These are phyloP conservation scores for Drosophila robusta DNA, from an alignment of 2,888 invertebrate species.

Conservation along the genomic window DNA sequence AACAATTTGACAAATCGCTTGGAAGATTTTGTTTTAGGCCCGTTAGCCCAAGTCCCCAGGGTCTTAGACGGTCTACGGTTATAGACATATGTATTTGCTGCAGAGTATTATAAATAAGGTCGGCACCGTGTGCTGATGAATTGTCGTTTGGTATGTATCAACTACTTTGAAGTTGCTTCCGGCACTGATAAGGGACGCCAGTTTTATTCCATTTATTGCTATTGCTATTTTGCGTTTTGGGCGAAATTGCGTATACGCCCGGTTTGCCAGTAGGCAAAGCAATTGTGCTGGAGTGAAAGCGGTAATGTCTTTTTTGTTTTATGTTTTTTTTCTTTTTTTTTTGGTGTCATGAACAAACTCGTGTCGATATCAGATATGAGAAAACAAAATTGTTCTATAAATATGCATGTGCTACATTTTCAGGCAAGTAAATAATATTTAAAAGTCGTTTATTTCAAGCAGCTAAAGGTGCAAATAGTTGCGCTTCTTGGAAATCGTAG, in stretches of 20 bases:
- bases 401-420: slow-evolving; percentile 3
- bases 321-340: not conserved
- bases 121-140: slow-evolving; percentile 6
- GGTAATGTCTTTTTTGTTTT: slow-evolving; percentile 38
- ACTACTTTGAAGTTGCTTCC: slow-evolving; percentile 42
- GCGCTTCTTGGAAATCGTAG: too few species aligned
- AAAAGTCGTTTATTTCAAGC: not conserved
- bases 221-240: slow-evolving; percentile 6
- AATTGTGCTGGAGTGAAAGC: slow-evolving; percentile 19
- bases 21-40: slow-evolving; percentile 10
- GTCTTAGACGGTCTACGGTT: not conserved
- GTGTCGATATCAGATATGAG: slow-evolving; percentile 26
- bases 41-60: not conserved
- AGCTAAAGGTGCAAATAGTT: not conserved
- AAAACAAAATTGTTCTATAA: slow-evolving; percentile 3
- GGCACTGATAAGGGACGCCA: slow-evolving; percentile 42
- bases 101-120: slow-evolving; percentile 6
- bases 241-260: slow-evolving; percentile 40
- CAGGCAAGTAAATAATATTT: not conserved
- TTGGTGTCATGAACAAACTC: slow-evolving; percentile 17
- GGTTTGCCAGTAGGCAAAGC: slow-evolving; percentile 11
- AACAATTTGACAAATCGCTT: slow-evolving; percentile 44
- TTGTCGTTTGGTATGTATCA: slow-evolving; percentile 38
- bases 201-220: slow-evolving; percentile 9
- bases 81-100: not conserved